Percentiles rank a stretch among this genome's conserved stretches.
Conservation (phyloP, 1,140 invertebrate species). For the Pogonomyrmex barbatus region DNA sequence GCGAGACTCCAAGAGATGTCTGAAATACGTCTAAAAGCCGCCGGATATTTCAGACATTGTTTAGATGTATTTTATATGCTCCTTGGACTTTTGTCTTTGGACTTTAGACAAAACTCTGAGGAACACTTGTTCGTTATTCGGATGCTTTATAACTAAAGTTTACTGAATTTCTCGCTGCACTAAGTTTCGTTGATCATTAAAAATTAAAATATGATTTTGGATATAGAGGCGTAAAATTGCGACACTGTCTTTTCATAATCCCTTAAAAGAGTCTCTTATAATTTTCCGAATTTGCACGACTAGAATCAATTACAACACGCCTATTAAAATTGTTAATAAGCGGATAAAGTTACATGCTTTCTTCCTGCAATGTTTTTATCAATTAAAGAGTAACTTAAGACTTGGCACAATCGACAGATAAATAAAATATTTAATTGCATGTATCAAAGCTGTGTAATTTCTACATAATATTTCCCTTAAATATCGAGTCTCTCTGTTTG, state of each 20-base stretch:
- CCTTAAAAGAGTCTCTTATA: background rate
- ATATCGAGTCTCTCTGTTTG: background rate
- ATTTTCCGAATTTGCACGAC: background rate
- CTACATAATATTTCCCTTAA: background rate
- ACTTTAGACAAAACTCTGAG: background rate
- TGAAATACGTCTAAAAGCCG: slow-evolving; percentile 45
- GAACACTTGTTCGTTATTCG: background rate
- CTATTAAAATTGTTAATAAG: slow-evolving; percentile 6
- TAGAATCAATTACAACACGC: background rate
- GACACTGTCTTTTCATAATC: background rate
- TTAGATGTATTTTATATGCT: slow-evolving; percentile 32
- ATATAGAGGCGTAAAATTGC: background rate
- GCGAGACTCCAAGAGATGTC: slow-evolving; percentile 35
- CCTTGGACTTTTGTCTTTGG: slow-evolving; percentile 19
- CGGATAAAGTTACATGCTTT: background rate
- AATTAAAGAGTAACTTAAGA: background rate
- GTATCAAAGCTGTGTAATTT: background rate
- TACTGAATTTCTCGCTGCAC: too few species aligned
- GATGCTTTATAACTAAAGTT: background rate
- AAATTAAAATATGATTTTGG: background rate
- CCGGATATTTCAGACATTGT: slow-evolving; percentile 42
- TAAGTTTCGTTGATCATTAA: background rate
- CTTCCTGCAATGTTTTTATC: background rate
- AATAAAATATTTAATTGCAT: background rate
- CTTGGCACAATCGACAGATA: background rate